Evolutionary conservation across 2,888 invertebrate species (phyloP).

Genomic region (Aleiodes alternator): DNA sequence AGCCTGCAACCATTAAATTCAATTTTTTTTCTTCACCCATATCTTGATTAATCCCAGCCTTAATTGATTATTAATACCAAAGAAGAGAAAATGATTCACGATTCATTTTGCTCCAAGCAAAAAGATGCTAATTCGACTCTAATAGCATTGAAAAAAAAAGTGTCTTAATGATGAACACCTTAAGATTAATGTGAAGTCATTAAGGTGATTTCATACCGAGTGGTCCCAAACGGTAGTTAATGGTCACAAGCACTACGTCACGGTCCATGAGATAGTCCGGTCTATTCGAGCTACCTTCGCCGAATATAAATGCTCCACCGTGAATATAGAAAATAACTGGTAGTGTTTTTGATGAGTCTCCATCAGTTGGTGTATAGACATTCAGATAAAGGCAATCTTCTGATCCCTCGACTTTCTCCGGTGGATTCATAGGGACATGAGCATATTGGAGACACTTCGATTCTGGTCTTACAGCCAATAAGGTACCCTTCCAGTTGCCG

Average conservation of each 20-base stretch:
- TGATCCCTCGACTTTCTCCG: slow-evolving; percentile 52
- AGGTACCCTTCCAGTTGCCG: slow-evolving; percentile 51
- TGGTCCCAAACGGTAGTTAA: slow-evolving; percentile 83
- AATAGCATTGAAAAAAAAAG: neutral
- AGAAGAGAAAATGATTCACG: neutral
- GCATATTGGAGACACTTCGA: slow-evolving; percentile 55
- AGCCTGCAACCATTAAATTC: slow-evolving; percentile 75
- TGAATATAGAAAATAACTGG: slow-evolving; percentile 60
- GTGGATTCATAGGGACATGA: slow-evolving; percentile 47
- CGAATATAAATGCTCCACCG: slow-evolving; percentile 77
- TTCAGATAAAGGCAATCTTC: slow-evolving; percentile 61
- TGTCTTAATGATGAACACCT: neutral
- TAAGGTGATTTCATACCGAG: slow-evolving; percentile 75
- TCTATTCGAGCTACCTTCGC: slow-evolving; percentile 77
- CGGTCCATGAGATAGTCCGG: slow-evolving; percentile 79
- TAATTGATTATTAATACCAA: neutral
- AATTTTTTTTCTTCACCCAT: neutral
- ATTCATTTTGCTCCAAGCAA: neutral
- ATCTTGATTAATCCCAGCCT: neutral
- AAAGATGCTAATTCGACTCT: neutral
- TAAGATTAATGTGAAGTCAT: slow-evolving; percentile 16
- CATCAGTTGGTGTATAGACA: slow-evolving; percentile 52
- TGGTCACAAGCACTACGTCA: slow-evolving; percentile 81
- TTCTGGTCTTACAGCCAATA: slow-evolving; percentile 51
- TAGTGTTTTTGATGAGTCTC: slow-evolving; percentile 42